These are phyloP conservation scores for Chloropsis cyanopogon DNA, from an alignment of 2,113 vertebrate species.

Conservation along the genomic window DNA sequence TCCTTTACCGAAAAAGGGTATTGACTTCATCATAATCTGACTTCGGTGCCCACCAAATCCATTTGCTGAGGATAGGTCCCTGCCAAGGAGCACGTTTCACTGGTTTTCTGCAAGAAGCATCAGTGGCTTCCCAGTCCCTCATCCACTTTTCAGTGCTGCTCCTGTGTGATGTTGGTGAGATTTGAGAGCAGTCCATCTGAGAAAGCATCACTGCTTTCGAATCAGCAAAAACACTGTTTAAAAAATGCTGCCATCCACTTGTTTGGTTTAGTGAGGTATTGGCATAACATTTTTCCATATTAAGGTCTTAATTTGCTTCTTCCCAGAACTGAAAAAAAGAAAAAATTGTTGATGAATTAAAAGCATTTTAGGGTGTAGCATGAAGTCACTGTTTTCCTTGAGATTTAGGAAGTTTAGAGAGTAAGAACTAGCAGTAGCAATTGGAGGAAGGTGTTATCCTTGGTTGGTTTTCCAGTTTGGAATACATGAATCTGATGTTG, in stretches of 20 bases:
- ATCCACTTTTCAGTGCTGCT: neutral
- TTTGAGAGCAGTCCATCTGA: neutral
- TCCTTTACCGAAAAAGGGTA: neutral
- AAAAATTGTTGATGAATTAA: neutral
- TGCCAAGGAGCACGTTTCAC: neutral
- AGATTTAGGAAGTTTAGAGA: neutral
- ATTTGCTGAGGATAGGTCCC: neutral
- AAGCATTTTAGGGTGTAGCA: fast-evolving
- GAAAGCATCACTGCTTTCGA: neutral
- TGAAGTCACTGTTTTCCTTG: neutral
- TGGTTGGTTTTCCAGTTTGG: neutral
- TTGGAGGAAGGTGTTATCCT: neutral
- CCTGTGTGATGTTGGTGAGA: neutral
- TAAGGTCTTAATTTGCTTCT: neutral
- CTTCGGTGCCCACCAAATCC: neutral
- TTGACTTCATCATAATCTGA: neutral
- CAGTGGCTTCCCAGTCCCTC: neutral
- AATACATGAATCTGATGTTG: neutral
- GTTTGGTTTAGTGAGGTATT: neutral
- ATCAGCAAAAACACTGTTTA: neutral
- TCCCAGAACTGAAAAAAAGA: neutral
- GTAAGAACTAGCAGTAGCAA: neutral
- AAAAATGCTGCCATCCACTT: neutral
- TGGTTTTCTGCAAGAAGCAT: neutral
- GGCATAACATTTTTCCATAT: neutral